Conservation (phyloP, 2,888 invertebrate species). For the Petrophora chlorosata region DNA sequence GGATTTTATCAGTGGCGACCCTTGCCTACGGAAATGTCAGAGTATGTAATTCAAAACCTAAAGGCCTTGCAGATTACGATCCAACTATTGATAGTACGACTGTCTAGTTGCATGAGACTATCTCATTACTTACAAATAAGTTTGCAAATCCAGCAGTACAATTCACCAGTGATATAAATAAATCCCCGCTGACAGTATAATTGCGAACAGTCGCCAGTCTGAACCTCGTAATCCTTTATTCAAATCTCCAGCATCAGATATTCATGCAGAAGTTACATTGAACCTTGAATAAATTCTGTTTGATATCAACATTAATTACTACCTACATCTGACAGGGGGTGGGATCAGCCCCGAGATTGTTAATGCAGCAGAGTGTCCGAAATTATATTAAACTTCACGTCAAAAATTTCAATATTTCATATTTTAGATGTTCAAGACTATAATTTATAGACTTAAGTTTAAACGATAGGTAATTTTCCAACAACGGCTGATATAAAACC, state of each 20-base stretch:
- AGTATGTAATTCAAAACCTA: no score
- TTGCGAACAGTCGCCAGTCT: slow-evolving; percentile 4
- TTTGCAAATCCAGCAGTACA: no score
- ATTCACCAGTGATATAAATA: slow-evolving; percentile 1
- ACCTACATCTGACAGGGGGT: slow-evolving; percentile 38
- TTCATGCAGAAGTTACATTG: slow-evolving; percentile 4
- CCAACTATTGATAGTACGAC: no score
- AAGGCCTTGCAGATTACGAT: no score
- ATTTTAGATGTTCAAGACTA: not conserved
- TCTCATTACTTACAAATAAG: no score
- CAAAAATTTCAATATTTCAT: not conserved
- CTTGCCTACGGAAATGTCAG: no score
- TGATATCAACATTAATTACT: slow-evolving; percentile 60
- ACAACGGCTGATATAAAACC: no score
- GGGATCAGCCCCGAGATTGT: slow-evolving; percentile 53
- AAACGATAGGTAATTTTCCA: no score
- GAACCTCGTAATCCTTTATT: slow-evolving; percentile 12
- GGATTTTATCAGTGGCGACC: no score
- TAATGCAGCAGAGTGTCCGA: slow-evolving; percentile 52
- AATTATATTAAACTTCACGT: slow-evolving; percentile 17
- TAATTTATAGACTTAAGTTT: no score
- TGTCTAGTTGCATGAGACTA: no score
- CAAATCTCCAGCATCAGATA: slow-evolving; percentile 7
- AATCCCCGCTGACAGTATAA: slow-evolving; percentile 1
- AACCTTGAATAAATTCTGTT: slow-evolving; percentile 25